Evolutionary conservation across 2,113 vertebrate genomes (phyloP).

Genomic region (Poecilia latipinna): DNA sequence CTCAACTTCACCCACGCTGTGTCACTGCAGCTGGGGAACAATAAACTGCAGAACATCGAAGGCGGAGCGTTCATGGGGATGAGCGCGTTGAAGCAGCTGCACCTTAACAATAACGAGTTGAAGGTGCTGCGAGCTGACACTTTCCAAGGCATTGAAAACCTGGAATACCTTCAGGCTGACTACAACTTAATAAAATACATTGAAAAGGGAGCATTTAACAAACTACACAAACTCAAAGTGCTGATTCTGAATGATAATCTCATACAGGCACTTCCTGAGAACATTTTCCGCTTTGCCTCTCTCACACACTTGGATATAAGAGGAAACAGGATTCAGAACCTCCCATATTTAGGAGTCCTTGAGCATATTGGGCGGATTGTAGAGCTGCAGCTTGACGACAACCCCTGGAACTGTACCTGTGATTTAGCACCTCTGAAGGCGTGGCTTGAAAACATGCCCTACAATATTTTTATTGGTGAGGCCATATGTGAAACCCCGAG

Average conservation of each 20-base stretch:
- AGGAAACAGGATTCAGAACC: constrained; percentile 96
- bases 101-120: constrained; percentile 99
- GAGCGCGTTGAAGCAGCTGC: constrained; percentile 95
- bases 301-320: constrained; percentile 98
- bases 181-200: constrained; percentile 99
- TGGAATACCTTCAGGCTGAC: constrained; percentile 99
- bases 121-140: constrained; percentile 96
- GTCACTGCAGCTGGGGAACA: constrained; percentile 97
- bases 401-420: constrained; percentile 99
- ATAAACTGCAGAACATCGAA: constrained; percentile 97
- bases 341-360: constrained; percentile 96
- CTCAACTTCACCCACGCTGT: constrained; percentile 98
- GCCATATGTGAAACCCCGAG: constrained; percentile 97
- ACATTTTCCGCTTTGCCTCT: constrained; percentile 98
- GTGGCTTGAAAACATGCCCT: constrained; percentile 99
- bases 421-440: constrained; percentile 95
- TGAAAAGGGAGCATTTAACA: constrained; percentile 98
- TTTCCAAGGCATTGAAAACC: constrained; percentile 97
- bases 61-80: constrained; percentile 96
- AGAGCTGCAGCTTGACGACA: constrained; percentile 95
- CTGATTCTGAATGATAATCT: constrained; percentile 99
- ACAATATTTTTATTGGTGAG: constrained; percentile 98
- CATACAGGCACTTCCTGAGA: constrained; percentile 94
- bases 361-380: constrained; percentile 97
- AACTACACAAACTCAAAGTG: constrained; percentile 97